phyloP scores from a whole-genome alignment of 2,797 vertebrate species.

The Malacoctenus gilli region DNA sequence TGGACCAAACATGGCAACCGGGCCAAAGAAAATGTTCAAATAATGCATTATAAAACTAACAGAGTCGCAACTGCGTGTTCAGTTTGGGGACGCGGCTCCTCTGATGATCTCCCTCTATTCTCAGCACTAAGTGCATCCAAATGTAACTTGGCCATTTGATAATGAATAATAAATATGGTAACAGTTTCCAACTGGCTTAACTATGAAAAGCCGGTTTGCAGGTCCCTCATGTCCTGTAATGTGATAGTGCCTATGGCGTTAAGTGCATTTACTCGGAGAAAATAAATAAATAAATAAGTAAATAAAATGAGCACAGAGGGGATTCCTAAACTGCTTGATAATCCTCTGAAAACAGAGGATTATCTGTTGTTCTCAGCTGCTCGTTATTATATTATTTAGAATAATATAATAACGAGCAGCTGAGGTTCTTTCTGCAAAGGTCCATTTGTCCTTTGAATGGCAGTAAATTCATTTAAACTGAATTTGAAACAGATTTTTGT shows the following conservation, averaged over 20 bases:
- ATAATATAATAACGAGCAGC: too few relatives aligned
- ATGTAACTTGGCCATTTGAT: slow-evolving; percentile 38
- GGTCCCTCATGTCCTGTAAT: slow-evolving; percentile 68
- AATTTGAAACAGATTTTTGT: too few relatives aligned
- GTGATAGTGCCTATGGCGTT: slow-evolving; percentile 64
- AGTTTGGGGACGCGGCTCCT: slow-evolving; percentile 2
- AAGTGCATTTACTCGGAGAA: slow-evolving; percentile 65
- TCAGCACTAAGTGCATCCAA: slow-evolving; percentile 26
- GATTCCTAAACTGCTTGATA: slow-evolving; percentile 32
- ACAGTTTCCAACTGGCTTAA: slow-evolving; percentile 53
- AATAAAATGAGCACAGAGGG: too few relatives aligned
- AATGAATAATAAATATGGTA: slow-evolving; percentile 63
- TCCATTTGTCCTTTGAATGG: too few relatives aligned
- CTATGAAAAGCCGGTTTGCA: slow-evolving; percentile 60
- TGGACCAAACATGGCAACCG: too few relatives aligned
- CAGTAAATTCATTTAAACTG: too few relatives aligned
- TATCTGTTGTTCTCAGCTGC: slow-evolving; percentile 27
- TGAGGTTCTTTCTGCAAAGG: too few relatives aligned
- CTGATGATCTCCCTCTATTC: slow-evolving; percentile 23
- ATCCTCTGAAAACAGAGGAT: slow-evolving; percentile 31
- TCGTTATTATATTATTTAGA: background rate
- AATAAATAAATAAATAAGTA: too few relatives aligned
- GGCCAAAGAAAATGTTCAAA: background rate
- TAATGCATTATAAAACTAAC: background rate
- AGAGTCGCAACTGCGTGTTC: slow-evolving; percentile 2